Percentiles rank a stretch among this genome's conserved stretches.
These are phyloP conservation scores for Xylota segnis DNA, from an alignment of 2,888 invertebrate genomes.

Conservation along the genomic window DNA sequence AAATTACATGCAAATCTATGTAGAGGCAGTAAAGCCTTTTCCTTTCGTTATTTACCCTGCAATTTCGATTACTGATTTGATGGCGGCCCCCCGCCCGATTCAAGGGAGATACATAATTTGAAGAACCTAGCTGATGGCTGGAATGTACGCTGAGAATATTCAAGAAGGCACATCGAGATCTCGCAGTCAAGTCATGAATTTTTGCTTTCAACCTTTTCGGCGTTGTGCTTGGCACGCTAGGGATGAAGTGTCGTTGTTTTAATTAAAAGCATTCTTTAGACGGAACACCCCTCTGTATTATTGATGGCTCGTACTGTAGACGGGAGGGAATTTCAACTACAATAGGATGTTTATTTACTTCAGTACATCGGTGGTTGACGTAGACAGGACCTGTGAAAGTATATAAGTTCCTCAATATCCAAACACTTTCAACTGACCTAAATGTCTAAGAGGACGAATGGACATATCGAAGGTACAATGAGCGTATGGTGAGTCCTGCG, in stretches of 20 bases:
- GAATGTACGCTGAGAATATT: not conserved
- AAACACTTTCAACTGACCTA: too few relatives aligned
- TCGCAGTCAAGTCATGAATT: conserved; percentile 16
- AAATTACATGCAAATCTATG: not conserved
- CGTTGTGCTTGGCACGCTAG: not conserved
- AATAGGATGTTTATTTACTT: too few relatives aligned
- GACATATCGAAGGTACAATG: too few relatives aligned
- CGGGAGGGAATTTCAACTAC: too few relatives aligned
- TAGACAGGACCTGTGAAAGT: too few relatives aligned
- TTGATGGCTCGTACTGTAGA: not conserved
- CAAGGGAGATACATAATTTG: conserved; percentile 9
- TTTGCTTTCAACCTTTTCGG: conserved; percentile 40
- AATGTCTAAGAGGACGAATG: too few relatives aligned
- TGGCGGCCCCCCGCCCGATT: conserved; percentile 7
- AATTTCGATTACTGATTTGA: conserved; percentile 16
- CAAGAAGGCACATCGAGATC: not conserved
- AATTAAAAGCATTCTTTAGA: conserved; percentile 21
- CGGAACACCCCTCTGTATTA: not conserved
- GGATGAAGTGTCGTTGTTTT: conserved; percentile 17
- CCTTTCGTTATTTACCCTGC: conserved; percentile 15
- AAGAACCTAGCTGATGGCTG: not conserved
- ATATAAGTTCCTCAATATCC: too few relatives aligned
- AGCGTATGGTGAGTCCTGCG: too few relatives aligned
- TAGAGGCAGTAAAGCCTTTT: conserved; percentile 8
- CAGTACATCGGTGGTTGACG: too few relatives aligned